These are phyloP conservation scores for Mesorhabditis belari DNA, from an alignment of 2,888 invertebrate genomes.

Conservation along the genomic window DNA sequence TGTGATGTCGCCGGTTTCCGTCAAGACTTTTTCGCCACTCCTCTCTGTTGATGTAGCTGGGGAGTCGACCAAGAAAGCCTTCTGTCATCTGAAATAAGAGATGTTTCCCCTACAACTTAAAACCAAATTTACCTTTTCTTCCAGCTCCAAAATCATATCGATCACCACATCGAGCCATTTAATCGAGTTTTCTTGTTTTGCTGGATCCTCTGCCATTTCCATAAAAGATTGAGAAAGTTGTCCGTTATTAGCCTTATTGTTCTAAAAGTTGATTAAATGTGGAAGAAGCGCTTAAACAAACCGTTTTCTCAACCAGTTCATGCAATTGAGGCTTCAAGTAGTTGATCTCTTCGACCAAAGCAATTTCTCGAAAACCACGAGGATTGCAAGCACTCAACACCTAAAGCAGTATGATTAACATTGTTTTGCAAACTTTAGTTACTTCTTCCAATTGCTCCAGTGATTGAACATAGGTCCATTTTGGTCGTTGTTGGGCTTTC, in stretches of 20 bases:
- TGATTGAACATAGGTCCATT: slow-evolving; percentile 72
- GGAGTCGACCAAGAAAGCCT: slow-evolving; percentile 27
- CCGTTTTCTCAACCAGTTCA: slow-evolving; percentile 18
- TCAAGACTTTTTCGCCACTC: slow-evolving; percentile 26
- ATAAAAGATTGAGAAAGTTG: slow-evolving; percentile 14
- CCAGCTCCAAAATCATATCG: slow-evolving; percentile 32
- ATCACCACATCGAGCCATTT: slow-evolving; percentile 27
- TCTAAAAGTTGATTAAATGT: slow-evolving; percentile 1
- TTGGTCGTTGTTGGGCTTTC: slow-evolving; percentile 1
- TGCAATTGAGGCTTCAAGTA: slow-evolving; percentile 13
- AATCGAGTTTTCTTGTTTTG: slow-evolving; percentile 13
- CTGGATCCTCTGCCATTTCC: slow-evolving; percentile 16
- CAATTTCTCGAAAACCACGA: slow-evolving; percentile 75
- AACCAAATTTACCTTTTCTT: slow-evolving; percentile 41
- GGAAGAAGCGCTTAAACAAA: not conserved
- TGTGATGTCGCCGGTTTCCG: slow-evolving; percentile 18
- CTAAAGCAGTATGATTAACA: too few species aligned
- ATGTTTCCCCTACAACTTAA: too few species aligned
- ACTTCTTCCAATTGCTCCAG: slow-evolving; percentile 66
- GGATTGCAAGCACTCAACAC: slow-evolving; percentile 72
- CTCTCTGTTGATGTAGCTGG: slow-evolving; percentile 12
- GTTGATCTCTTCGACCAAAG: slow-evolving; percentile 67
- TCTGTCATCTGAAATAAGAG: slow-evolving; percentile 15
- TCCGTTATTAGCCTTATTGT: slow-evolving; percentile 5
- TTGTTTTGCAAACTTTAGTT: not conserved